phyloP scores from a whole-genome alignment of 1,140 invertebrate genomes.

The Platyscapa corneri region DNA sequence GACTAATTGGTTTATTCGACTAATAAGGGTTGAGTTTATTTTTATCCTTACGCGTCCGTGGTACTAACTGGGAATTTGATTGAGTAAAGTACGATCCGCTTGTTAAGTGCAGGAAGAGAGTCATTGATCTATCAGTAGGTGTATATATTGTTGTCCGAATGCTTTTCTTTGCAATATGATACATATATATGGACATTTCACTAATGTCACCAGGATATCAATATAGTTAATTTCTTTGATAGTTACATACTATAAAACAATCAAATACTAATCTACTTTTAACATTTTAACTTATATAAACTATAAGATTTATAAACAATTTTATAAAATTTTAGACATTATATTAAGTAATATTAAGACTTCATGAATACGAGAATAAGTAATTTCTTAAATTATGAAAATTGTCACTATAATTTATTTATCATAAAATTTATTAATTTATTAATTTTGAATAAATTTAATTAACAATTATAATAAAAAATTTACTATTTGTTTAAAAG shows the following conservation, averaged over 20 bases:
- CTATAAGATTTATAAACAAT: not conserved
- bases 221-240: constrained; percentile 23
- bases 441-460: too few relatives aligned
- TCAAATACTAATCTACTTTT: not conserved
- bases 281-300: not conserved
- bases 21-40: constrained; percentile 62
- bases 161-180: constrained; percentile 15
- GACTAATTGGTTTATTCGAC: constrained; percentile 63
- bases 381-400: not conserved
- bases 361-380: not conserved
- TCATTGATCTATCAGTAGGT: constrained; percentile 64
- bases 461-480: too few relatives aligned
- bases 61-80: constrained; percentile 58
- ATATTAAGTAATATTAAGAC: not conserved
- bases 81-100: constrained; percentile 60
- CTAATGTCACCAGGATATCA: not conserved
- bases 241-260: not conserved
- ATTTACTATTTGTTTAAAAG: too few relatives aligned
- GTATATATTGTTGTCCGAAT: constrained; percentile 32
- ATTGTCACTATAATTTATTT: too few relatives aligned
- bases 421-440: too few relatives aligned
- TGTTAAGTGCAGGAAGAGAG: constrained; percentile 64
- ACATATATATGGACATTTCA: not conserved
- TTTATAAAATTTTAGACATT: not conserved
- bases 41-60: constrained; percentile 58